Conservation (phyloP, 2,113 vertebrate species). For the Polyodon spathula region DNA sequence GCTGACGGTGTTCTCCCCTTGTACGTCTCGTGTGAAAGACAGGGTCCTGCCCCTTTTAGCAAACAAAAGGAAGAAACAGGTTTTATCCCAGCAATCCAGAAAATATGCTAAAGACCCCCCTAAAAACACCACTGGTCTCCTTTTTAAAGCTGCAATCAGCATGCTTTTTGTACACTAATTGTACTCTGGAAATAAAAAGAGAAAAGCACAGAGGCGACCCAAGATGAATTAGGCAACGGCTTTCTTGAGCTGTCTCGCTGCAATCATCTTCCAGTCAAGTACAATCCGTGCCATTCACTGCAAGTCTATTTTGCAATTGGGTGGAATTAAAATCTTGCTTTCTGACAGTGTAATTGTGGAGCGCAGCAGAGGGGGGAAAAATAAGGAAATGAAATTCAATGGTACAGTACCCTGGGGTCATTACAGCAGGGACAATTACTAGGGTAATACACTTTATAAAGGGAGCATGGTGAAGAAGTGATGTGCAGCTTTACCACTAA, state of each 20-base stretch:
- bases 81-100: not conserved
- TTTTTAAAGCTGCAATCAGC: constrained; percentile 27
- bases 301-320: not conserved
- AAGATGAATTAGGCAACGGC: not conserved
- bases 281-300: not conserved
- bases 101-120: not conserved
- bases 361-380: constrained; percentile 27
- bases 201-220: constrained; percentile 2
- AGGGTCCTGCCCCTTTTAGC: not conserved
- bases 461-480: too few species aligned
- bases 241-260: not conserved
- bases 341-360: constrained; percentile 37
- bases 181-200: not conserved
- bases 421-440: constrained; percentile 14
- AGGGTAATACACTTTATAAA: too few species aligned
- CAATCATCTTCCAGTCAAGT: constrained; percentile 21
- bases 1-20: not conserved
- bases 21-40: not conserved
- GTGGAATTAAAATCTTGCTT: not conserved
- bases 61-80: not conserved
- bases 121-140: not conserved
- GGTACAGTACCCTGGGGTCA: constrained; percentile 28
- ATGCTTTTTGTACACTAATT: constrained; percentile 25
- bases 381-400: too few species aligned
- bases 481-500: not conserved